These are phyloP conservation scores for Thalpophila matura DNA, from an alignment of 2,888 invertebrate genomes.

Conservation along the genomic window DNA sequence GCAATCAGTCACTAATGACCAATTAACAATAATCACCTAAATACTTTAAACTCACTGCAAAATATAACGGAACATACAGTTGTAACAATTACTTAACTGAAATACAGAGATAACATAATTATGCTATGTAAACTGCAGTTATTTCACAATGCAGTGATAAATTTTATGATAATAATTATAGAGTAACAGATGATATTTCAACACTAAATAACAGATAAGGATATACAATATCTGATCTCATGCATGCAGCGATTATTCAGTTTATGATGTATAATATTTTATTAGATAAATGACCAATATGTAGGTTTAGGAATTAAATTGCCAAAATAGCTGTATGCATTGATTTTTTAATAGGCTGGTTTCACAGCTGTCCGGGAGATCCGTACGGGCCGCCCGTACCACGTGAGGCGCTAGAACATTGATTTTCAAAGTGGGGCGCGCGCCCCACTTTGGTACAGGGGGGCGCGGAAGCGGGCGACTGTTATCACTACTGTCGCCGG, in stretches of 20 bases:
- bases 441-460: too few relatives aligned
- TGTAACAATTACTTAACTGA: constrained; percentile 30
- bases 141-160: constrained; percentile 57
- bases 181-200: constrained; percentile 50
- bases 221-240: constrained; percentile 45
- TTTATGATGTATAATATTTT: constrained; percentile 40
- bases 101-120: constrained; percentile 41
- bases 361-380: too few relatives aligned
- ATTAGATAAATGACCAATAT: constrained; percentile 19
- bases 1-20: constrained; percentile 25
- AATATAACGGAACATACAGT: constrained; percentile 11
- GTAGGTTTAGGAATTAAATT: too few relatives aligned
- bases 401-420: too few relatives aligned
- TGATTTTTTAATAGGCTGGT: too few relatives aligned
- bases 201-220: constrained; percentile 55
- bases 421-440: too few relatives aligned
- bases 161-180: constrained; percentile 38
- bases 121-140: constrained; percentile 41
- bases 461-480: too few relatives aligned
- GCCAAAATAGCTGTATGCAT: too few relatives aligned
- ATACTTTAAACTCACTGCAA: constrained; percentile 16
- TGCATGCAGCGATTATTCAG: constrained; percentile 26
- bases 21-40: constrained; percentile 27
- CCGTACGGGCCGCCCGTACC: too few relatives aligned
- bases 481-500: too few relatives aligned